Base-by-base conservation (phyloP, 2,888 invertebrate genomes). In the Augochlorella aurata region DNA sequence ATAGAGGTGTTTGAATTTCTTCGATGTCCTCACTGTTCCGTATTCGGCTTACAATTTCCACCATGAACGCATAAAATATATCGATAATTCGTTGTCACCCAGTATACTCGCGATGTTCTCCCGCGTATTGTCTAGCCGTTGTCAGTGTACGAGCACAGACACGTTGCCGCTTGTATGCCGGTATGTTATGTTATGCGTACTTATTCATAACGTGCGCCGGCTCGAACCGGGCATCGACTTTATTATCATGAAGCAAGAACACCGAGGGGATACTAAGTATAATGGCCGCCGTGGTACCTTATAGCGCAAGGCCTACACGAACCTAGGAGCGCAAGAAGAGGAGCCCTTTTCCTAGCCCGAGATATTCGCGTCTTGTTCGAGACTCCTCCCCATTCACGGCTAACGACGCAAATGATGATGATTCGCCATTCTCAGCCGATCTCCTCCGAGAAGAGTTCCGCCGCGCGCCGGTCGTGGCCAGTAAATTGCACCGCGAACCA, bases 201-300 rank as follows among this genome's bases (percentile, higher is more conserved):
- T 87, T 87, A 87, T 86, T 86, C 87, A 78, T 87, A 87, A 88
- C 83, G 85, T 77, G 79, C 75, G 78, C 77, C 84, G 84, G 66
- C 87, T 79, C 66, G 74, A 70, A 68, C 67, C 65, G 79, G 68
- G 74, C 85, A 72, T 81, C 83, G 88, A 85, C 83, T 88, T 85
- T 88, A 88, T 88, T 88, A 88, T 86, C 81, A 74, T 50, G 79
- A 78, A 65, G 80, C 83, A 81, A 81, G 88, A 86, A 88, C 85
- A 82, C 81, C 77, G 79, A 38, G 85, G 79, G 85, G 79, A 75
- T 79, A 80, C 83, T 74, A 83, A 85, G 85, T 77, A 80, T 86
- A 87, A 88, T 86, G 81, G 82, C 76, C 50, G 78, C 79, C 45
- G 66, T 63, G 69, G 66, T 83, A 69, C 72, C 82, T 70, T 82